phyloP scores from a whole-genome alignment of 2,888 invertebrate species.

The Rhyacophila evoluta region DNA sequence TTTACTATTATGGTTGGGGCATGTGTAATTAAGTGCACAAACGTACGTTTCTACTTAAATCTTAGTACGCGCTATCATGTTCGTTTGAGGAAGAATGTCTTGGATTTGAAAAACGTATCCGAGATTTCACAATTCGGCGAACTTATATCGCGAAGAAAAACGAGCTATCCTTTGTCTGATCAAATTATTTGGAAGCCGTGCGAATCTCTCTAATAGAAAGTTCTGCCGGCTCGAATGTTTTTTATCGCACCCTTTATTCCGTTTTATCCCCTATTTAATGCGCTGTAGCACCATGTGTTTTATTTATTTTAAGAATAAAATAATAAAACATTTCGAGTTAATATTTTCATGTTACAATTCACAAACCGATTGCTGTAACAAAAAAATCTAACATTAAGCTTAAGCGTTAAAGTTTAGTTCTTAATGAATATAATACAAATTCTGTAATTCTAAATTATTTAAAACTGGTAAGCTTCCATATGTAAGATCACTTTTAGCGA shows the following conservation, averaged over 20 bases:
- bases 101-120: neutral
- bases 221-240: conserved; percentile 3
- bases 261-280: conserved; percentile 5
- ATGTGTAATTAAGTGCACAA: too few species aligned
- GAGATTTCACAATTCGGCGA: conserved; percentile 20
- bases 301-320: neutral
- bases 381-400: too few species aligned
- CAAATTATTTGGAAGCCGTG: conserved; percentile 19
- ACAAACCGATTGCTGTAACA: too few species aligned
- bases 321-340: neutral
- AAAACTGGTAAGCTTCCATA: too few species aligned
- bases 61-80: neutral
- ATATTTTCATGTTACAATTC: neutral
- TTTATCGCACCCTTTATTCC: conserved; percentile 5
- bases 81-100: neutral
- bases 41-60: too few species aligned
- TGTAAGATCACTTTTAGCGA: too few species aligned
- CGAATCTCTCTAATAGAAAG: conserved; percentile 15
- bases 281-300: conserved; percentile 7
- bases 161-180: neutral
- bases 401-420: too few species aligned
- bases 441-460: too few species aligned
- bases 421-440: too few species aligned
- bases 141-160: neutral
- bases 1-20: too few species aligned